phyloP scores from a whole-genome alignment of 92 coral and sea anemone genomes.

The Palythoa grandiflora region DNA sequence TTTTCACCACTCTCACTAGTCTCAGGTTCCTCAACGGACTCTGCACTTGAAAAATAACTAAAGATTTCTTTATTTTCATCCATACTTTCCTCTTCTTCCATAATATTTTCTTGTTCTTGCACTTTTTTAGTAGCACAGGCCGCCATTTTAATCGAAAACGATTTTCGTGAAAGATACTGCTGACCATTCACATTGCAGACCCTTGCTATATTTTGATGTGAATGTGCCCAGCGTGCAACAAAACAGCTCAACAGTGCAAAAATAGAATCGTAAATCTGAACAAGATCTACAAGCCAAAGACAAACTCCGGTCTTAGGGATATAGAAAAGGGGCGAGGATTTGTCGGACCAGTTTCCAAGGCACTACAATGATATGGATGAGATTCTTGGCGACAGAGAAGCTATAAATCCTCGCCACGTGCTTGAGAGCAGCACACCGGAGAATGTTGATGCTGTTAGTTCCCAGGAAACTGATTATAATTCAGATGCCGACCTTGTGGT shows the following conservation, averaged over 20 bases:
- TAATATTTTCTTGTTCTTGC: constrained; percentile 29
- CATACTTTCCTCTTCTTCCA: constrained; percentile 14
- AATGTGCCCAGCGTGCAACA: constrained; percentile 50
- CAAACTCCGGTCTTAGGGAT: constrained; percentile 43
- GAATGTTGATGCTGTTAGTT: not conserved
- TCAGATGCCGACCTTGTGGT: constrained; percentile 3
- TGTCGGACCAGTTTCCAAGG: constrained; percentile 32
- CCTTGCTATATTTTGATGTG: constrained; percentile 39
- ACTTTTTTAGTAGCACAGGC: constrained; percentile 1
- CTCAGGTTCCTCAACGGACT: constrained; percentile 21
- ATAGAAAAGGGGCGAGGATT: constrained; percentile 47
- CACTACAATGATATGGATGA: not conserved
- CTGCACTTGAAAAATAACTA: constrained; percentile 18
- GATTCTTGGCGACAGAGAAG: too few relatives aligned
- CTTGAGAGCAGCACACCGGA: not conserved
- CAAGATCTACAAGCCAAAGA: constrained; percentile 48
- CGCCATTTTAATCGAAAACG: constrained; percentile 22
- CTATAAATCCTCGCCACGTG: too few relatives aligned
- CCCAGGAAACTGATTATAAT: constrained; percentile 3
- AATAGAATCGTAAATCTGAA: constrained; percentile 56
- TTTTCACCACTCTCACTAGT: too few relatives aligned
- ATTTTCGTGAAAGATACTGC: constrained; percentile 9
- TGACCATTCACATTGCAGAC: constrained; percentile 9
- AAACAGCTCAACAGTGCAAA: constrained; percentile 60
- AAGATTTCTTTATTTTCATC: constrained; percentile 13